Base-by-base conservation (phyloP, 2,113 vertebrate genomes). In the Bettongia penicillata region DNA sequence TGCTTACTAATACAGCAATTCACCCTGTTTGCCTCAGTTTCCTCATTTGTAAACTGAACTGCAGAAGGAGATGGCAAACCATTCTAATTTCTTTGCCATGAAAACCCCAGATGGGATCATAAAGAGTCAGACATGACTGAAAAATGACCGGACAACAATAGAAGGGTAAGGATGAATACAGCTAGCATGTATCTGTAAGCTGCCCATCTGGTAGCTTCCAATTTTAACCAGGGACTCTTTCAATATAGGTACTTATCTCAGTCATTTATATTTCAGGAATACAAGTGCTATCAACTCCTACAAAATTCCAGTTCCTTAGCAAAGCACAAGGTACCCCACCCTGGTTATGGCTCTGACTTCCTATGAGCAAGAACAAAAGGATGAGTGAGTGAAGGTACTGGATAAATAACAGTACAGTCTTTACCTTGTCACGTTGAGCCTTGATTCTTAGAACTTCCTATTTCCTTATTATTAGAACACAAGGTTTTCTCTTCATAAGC, bases 391-490 rank as follows among this genome's bases (percentile, higher is more conserved):
- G 22, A 84, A 84, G 22, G 68, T 19, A 31, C n/a, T 43, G 16
- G 16, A 84, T 84, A 84, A 84, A 84, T 84, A 43, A n/a, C 37
- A 84, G 68, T 22, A 84, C 6, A 84, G 23, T 84, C 90, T 26
- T 93, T 53, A 91, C 53, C 22, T 90, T 16, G 3, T 53, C 50
- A 84, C 1, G 52, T 24, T 53, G 93, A 51, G 26, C 1, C 93
- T 96, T 95, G 91, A 52, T 89, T 94, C 57, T 95, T 84, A 26
- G 37, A 95, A 91, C 11, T 28, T 61, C 68, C 37, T 93, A 51
- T 94, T 96, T 93, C 26, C 92, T 93, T 91, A 90, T 91, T 90
- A 95, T 90, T 89, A 97, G 68, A 93, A 97, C 49, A 89, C 14
- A 31, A 90, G 92, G 89, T 11, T 49, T 90, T 95, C n/a, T 95